Percentiles rank a stretch among this genome's conserved stretches.
phyloP scores from a whole-genome alignment of 2,797 vertebrate genomes.

The Schizopygopsis malacanthus region DNA sequence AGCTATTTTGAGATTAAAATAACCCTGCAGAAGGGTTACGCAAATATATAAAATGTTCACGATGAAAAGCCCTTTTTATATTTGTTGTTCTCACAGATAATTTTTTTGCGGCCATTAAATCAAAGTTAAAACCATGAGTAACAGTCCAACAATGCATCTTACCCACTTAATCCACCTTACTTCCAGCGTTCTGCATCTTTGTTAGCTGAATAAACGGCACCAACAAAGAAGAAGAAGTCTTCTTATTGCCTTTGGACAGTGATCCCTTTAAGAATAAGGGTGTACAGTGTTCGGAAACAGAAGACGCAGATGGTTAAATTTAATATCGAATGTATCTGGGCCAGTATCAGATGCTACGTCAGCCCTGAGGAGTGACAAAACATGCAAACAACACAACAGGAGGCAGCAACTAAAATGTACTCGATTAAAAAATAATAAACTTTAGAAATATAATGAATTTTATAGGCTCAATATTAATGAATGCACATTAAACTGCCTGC shows the following conservation, averaged over 20 bases:
- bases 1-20: constrained; percentile 31
- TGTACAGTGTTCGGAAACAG: constrained; percentile 50
- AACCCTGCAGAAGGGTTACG: constrained; percentile 14
- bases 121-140: constrained; percentile 4
- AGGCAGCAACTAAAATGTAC: constrained; percentile 35
- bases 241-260: constrained; percentile 38
- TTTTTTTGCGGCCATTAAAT: background rate
- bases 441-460: background rate
- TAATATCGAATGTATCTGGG: constrained; percentile 55
- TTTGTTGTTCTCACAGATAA: background rate
- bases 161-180: constrained; percentile 45
- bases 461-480: background rate
- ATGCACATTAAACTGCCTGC: background rate
- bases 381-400: constrained; percentile 45
- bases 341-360: constrained; percentile 44
- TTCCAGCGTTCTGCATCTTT: constrained; percentile 48
- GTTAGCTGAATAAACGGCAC: constrained; percentile 42
- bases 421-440: constrained; percentile 3
- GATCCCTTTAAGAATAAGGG: constrained; percentile 47
- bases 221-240: constrained; percentile 44
- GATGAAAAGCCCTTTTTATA: constrained; percentile 18
- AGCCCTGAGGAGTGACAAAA: constrained; percentile 38
- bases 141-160: constrained; percentile 37
- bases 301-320: constrained; percentile 47
- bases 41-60: constrained; percentile 22